Evolutionary conservation across 2,797 vertebrate species (phyloP).

Genomic region (Sternotherus odoratus): DNA sequence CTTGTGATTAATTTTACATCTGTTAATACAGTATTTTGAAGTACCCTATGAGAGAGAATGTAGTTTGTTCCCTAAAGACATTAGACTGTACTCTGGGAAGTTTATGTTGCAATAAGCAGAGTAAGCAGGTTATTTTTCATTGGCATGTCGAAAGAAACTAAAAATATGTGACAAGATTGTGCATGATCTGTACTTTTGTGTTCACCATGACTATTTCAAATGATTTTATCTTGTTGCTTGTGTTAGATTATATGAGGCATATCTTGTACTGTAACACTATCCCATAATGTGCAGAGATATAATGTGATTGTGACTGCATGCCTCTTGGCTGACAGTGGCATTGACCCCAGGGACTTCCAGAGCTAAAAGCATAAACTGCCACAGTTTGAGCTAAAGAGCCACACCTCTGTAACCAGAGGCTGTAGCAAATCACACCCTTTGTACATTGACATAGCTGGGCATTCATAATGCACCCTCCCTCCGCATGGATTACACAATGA

Average conservation of each 20-base stretch:
- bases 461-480: not conserved
- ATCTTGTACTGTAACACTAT: not conserved
- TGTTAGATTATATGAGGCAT: not conserved
- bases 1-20: constrained; percentile 32
- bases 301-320: not conserved
- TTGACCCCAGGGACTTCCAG: not conserved
- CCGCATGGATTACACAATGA: not conserved
- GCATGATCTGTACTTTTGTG: not conserved
- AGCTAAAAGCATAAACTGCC: not conserved
- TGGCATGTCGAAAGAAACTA: not conserved
- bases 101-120: not conserved
- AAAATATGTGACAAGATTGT: not conserved
- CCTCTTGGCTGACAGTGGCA: not conserved
- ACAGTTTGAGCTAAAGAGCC: not conserved
- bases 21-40: constrained; percentile 13
- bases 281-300: not conserved
- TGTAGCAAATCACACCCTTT: not conserved
- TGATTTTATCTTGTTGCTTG: not conserved
- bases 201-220: not conserved
- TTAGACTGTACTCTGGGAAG: not conserved
- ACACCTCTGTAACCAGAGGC: not conserved
- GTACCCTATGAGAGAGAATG: not conserved
- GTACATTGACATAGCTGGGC: not conserved
- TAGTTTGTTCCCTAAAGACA: not conserved
- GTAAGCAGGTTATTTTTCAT: constrained; percentile 12